phyloP scores from a whole-genome alignment of 2,113 vertebrate genomes.

The Mixornis gularis region DNA sequence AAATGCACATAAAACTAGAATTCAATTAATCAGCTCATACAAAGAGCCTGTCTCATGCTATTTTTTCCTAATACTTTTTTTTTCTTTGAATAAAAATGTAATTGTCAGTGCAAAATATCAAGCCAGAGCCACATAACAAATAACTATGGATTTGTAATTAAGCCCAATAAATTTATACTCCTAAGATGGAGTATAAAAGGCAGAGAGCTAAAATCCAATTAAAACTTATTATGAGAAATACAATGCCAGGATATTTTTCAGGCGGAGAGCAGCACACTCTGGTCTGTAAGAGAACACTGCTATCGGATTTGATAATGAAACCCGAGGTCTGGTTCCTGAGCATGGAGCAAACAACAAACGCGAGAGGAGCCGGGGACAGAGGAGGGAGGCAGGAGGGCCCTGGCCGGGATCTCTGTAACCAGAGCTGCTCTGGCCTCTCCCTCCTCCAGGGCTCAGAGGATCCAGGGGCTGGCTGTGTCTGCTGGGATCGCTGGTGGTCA shows the following conservation, averaged over 20 bases:
- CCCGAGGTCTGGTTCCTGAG: not conserved
- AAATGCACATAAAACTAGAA: slow-evolving; percentile 58
- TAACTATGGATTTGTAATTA: slow-evolving; percentile 73
- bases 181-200: slow-evolving; percentile 54
- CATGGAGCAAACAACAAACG: not conserved
- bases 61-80: slow-evolving; percentile 67
- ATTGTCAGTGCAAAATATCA: slow-evolving; percentile 71
- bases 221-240: slow-evolving; percentile 63
- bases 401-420: not conserved
- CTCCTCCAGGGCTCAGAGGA: not conserved
- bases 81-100: slow-evolving; percentile 71
- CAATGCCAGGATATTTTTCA: slow-evolving; percentile 15
- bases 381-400: not conserved
- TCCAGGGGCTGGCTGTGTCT: too few relatives aligned
- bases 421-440: not conserved
- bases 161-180: slow-evolving; percentile 61
- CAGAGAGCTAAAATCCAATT: slow-evolving; percentile 66
- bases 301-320: slow-evolving; percentile 30
- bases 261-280: not conserved
- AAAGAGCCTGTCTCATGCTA: slow-evolving; percentile 57
- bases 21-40: slow-evolving; percentile 72
- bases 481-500: not conserved
- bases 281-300: not conserved
- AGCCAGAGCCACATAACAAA: slow-evolving; percentile 67
- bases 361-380: not conserved